phyloP scores from a whole-genome alignment of 2,888 invertebrate genomes.

The Spatulosminthurus flaviceps region DNA sequence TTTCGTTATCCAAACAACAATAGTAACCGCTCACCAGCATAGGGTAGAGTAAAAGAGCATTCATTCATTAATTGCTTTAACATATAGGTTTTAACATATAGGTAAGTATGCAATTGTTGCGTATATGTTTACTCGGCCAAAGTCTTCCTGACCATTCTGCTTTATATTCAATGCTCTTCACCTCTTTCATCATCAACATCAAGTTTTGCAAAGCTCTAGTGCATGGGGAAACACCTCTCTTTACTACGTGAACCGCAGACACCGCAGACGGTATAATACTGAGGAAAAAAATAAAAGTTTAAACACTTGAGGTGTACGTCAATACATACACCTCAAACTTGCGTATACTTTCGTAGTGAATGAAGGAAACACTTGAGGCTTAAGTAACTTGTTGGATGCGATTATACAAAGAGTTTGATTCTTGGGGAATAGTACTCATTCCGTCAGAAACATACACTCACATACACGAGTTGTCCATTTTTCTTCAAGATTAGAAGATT shows the following conservation, averaged over 20 bases:
- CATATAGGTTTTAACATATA: no score
- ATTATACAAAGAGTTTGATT: background rate
- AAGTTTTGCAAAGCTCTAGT: background rate
- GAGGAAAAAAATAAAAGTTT: no score
- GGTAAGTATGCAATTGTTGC: no score
- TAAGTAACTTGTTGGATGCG: background rate
- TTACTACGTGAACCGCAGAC: background rate
- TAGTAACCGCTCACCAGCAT: no score
- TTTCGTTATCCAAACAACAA: no score
- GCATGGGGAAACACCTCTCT: background rate
- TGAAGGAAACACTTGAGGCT: background rate
- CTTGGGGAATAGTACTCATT: background rate
- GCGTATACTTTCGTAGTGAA: background rate
- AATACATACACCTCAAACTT: background rate
- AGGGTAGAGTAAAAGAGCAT: no score
- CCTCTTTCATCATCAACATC: background rate
- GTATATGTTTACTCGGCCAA: background rate
- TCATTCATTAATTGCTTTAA: no score
- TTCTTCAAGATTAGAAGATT: slow-evolving; percentile 14
- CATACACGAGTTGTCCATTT: background rate
- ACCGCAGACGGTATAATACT: background rate
- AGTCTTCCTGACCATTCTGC: background rate
- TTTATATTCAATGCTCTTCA: background rate
- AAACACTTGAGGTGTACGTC: background rate
- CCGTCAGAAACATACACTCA: no score